Base-by-base conservation (phyloP, 2,888 invertebrate genomes). In the Cataglyphis livida region DNA sequence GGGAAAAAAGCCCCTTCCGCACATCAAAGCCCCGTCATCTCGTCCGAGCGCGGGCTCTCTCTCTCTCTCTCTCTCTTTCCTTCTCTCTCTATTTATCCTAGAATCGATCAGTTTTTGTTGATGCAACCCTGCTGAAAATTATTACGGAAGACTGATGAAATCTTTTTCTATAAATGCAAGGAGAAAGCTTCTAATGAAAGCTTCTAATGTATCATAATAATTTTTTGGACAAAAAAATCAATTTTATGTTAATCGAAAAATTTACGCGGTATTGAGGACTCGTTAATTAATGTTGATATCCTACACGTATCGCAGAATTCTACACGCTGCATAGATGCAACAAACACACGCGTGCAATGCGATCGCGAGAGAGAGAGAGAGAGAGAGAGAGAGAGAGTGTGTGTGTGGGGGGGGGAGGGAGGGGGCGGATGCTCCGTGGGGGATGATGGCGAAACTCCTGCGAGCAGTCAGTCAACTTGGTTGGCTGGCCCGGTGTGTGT, bases 391-490 rank as follows among this genome's bases (percentile, higher is more conserved):
- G 9, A 25, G 61, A n/a, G n/a, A 62, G 38, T 21, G 83, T 0
- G 54, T 0, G 82, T 38, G 7, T 38, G 38, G 1, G 12, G 12
- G 12, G 15, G 3, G 0, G 44, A 25, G 12, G 9, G 41, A 3
- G 44, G 12, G 41, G 15, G 75, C 62, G 85, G 78, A 84, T 85
- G 78, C 79, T 88, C 82, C 83, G 59, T 75, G 83, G 82, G 89
- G 85, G 90, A 85, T 87, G 83, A 61, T 61, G 83, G 87, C 73
- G 88, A 87, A 88, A 88, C 86, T 86, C 87, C 87, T 86, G 87
- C 86, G 85, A 91, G 90, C 90, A 90, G 90, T 91, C 90, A 90
- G 92, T 91, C 91, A 91, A 90, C 88, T 90, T 86, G 90, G 90
- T 86, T 85, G 91, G 86, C 88, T 85, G 89, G 87, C 83, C 76